Base-by-base conservation (phyloP, 92 coral and sea anemone genomes). In the Paramuricea clavata region DNA sequence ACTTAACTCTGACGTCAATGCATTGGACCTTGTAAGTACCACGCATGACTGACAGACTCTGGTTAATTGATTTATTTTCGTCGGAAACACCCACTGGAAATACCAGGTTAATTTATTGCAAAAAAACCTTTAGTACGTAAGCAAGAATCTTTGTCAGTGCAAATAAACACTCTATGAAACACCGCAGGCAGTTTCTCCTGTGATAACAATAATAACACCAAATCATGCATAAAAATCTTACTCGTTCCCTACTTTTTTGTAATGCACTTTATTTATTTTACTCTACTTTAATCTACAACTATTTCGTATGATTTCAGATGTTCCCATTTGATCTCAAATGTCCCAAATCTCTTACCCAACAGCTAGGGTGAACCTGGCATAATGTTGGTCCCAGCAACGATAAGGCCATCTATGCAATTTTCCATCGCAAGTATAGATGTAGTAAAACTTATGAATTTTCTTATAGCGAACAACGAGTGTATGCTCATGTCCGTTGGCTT, bases 401-500 rank as follows among this genome's bases (percentile, higher is more conserved):
- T 41, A 73, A 5, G 79, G 79, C 59, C 79, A 41, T 1, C n/a
- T 39, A 2, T 1, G 2, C 17, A 0, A 19, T n/a, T 42, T 73
- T 1, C 79, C 79, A 39, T 70, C 76, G 23, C 79, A 73, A 0
- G 17, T 1, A n/a, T 25, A 2, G 33, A 73, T 25, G 15, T 73
- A 42, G 34, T 42, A 44, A 19, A 8, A 42, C 27, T 42, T 5
- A 5, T 16, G 61, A 6, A 16, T 19, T 34, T 25, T 86, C 49
- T 86, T 31, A 65, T 60, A 88, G 10, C 8, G 22, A 23, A 90
- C 49, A 0, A 4, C 19, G 54, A 93, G 56, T 11, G 5, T 69
- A 78, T 93, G 93, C 33, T 90, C 80, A 75, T 93, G 95, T 5
- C 87, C 86, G 28, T 92, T 74, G 22, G 81, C 89, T 33, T 76